phyloP scores from a whole-genome alignment of 2,113 vertebrate species.

The Progne subis region DNA sequence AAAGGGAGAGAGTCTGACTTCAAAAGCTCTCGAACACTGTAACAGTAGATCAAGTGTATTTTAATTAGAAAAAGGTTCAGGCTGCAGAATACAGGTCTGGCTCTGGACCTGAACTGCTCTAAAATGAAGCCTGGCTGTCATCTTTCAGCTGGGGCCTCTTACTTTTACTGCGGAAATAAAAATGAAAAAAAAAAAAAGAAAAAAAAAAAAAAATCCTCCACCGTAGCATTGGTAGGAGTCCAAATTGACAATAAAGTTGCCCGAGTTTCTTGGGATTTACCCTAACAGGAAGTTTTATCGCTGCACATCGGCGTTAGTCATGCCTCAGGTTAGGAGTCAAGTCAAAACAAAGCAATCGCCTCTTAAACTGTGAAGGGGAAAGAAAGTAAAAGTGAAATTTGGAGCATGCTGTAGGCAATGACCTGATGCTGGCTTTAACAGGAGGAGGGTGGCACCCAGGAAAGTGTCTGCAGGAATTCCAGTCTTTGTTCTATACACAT shows the following conservation, averaged over 20 bases:
- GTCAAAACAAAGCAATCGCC: constrained; percentile 38
- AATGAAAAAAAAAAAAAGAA: constrained; percentile 21
- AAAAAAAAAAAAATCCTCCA: not conserved
- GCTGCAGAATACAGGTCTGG: not conserved
- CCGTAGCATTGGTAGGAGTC: constrained; percentile 26
- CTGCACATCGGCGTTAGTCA: constrained; percentile 13
- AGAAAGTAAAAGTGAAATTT: constrained; percentile 43
- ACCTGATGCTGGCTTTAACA: not conserved
- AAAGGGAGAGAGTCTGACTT: not conserved
- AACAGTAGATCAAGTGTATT: constrained; percentile 45
- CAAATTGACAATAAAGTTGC: constrained; percentile 42
- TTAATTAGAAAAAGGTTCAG: constrained; percentile 58
- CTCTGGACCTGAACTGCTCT: not conserved
- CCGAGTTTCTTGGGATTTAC: constrained; percentile 32
- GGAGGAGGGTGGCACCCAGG: not conserved
- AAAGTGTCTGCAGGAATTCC: not conserved
- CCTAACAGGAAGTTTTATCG: constrained; percentile 51
- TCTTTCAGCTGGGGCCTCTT: constrained; percentile 45
- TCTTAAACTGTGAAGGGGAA: constrained; percentile 11
- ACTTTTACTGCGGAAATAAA: constrained; percentile 51
- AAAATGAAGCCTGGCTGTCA: constrained; percentile 18
- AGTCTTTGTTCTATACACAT: not conserved
- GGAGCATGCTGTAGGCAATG: not conserved
- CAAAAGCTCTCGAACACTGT: constrained; percentile 14
- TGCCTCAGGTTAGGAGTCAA: constrained; percentile 11